Conservation (phyloP, 2,113 vertebrate species). For the Lethenteron camtschaticum region DNA sequence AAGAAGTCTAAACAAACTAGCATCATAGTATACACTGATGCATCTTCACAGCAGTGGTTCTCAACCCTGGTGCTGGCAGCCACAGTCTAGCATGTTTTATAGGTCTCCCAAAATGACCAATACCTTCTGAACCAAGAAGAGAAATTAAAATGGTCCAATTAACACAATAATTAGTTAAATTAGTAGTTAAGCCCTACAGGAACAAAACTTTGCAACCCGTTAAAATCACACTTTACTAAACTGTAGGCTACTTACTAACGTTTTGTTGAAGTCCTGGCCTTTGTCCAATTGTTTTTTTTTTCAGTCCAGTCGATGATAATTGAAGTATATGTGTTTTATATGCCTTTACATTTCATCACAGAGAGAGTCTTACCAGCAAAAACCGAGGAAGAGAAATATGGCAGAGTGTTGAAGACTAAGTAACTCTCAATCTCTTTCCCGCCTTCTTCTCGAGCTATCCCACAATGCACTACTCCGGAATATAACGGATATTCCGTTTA, state of each 20-base stretch:
- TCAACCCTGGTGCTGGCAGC: constrained; percentile 8
- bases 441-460: too few species aligned
- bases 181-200: not conserved
- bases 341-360: not conserved
- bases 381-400: too few species aligned
- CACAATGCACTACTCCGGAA: too few species aligned
- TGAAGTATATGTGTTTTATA: not conserved
- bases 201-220: not conserved
- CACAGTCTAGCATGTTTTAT: constrained; percentile 12
- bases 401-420: too few species aligned
- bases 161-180: not conserved
- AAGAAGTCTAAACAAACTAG: too few species aligned
- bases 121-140: constrained; percentile 10
- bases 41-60: too few species aligned
- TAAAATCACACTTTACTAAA: not conserved
- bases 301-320: not conserved
- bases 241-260: not conserved
- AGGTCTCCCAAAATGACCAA: constrained; percentile 3
- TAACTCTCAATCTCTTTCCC: too few species aligned
- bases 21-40: too few species aligned
- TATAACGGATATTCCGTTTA: too few species aligned
- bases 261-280: not conserved
- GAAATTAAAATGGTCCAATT: not conserved
- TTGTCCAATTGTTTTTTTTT: not conserved
- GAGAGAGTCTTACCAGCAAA: too few species aligned